Conservation (phyloP, 2,888 invertebrate species). For the Amblyjoppa proteus region DNA sequence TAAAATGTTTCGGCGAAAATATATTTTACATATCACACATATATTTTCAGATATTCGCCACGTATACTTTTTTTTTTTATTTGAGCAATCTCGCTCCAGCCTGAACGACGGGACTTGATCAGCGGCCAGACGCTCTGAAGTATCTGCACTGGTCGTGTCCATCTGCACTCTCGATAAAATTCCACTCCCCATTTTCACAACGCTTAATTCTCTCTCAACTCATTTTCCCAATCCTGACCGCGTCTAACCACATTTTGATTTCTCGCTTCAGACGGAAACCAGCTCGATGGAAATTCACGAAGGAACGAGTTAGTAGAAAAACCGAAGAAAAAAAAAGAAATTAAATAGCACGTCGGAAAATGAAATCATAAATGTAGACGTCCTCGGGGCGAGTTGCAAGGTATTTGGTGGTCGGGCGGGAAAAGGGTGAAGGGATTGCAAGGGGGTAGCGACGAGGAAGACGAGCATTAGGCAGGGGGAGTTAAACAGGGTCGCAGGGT, state of each 20-base stretch:
- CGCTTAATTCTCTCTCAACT: background rate
- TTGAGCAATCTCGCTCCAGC: no score
- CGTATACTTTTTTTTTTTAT: no score
- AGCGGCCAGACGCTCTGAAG: no score
- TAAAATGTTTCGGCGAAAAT: background rate
- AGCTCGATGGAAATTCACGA: constrained; percentile 16
- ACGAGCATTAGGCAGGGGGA: constrained; percentile 26
- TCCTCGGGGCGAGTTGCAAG: constrained; percentile 38
- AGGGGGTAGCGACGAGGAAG: constrained; percentile 56
- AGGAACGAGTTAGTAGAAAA: constrained; percentile 13
- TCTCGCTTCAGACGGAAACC: constrained; percentile 19
- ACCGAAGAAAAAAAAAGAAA: constrained; percentile 46
- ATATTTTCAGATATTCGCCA: no score
- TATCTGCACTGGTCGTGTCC: no score
- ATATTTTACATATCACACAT: background rate
- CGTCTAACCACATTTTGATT: background rate
- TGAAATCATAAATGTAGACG: constrained; percentile 78
- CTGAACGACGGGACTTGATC: no score
- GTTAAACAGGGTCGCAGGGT: constrained; percentile 65
- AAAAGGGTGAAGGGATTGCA: constrained; percentile 38
- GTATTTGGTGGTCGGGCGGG: constrained; percentile 55
- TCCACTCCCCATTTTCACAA: background rate
- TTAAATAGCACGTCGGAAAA: constrained; percentile 69
- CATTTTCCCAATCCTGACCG: background rate
- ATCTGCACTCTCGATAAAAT: no score